A percentile compares a stretch with the other conserved stretches of the same genome.
Conservation (phyloP, 2,113 vertebrate genomes). For the Accipiter virgatus region DNA sequence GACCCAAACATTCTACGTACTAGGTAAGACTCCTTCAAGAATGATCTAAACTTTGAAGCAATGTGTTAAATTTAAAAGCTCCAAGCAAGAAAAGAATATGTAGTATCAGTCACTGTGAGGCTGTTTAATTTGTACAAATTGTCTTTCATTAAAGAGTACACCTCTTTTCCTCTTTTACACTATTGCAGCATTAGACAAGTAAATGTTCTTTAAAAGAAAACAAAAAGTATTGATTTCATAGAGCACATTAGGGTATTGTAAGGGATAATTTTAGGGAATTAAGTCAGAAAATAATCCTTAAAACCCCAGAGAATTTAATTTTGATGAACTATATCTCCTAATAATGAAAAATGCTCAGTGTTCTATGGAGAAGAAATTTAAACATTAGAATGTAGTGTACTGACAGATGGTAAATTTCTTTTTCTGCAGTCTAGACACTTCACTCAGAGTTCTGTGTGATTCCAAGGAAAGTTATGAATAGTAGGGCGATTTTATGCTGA, state of each 20-base stretch:
- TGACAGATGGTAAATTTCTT: not conserved
- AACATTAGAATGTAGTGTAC: not conserved
- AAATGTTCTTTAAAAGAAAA: not conserved
- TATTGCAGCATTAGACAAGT: not conserved
- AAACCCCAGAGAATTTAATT: not conserved
- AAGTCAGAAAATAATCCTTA: not conserved
- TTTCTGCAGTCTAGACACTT: not conserved
- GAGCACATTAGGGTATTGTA: not conserved
- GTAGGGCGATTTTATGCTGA: not conserved
- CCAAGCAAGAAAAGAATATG: not conserved
- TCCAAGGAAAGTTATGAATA: not conserved
- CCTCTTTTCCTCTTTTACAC: not conserved
- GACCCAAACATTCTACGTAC: not conserved
- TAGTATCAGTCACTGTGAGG: not conserved
- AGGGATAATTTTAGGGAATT: not conserved
- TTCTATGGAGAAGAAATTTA: not conserved
- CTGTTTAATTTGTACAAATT: not conserved
- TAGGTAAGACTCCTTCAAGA: not conserved
- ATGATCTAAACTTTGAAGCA: not conserved
- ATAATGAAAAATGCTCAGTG: not conserved
- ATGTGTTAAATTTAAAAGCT: not conserved
- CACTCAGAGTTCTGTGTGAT: not conserved
- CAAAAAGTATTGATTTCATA: not conserved
- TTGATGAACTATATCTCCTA: not conserved
- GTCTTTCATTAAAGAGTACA: not conserved